Evolutionary conservation across 1,140 invertebrate species (phyloP).

Genomic region (Drosophila eugracilis): DNA sequence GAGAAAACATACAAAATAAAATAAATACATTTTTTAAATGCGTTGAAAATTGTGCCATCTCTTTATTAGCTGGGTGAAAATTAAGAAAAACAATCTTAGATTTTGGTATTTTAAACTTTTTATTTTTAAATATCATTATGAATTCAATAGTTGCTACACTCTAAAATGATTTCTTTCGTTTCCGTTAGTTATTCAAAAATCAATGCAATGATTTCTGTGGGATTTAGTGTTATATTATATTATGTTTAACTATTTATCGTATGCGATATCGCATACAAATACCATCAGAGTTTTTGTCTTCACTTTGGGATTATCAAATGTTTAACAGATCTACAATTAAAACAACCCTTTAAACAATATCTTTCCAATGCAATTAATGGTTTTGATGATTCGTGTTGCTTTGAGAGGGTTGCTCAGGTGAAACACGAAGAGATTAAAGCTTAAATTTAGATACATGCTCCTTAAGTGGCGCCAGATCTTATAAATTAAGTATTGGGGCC

Average conservation of each 20-base stretch:
- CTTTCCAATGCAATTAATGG: constrained; percentile 45
- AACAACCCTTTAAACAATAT: constrained; percentile 70
- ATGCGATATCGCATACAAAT: constrained; percentile 63
- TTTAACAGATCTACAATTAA: constrained; percentile 63
- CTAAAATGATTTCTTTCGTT: constrained; percentile 62
- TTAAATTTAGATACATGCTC: constrained; percentile 27
- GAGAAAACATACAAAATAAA: constrained; percentile 56
- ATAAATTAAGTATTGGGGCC: constrained; percentile 31
- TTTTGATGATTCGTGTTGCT: constrained; percentile 6
- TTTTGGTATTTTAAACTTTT: constrained; percentile 40
- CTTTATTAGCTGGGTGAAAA: neutral
- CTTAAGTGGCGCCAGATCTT: constrained; percentile 31
- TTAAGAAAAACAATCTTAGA: neutral
- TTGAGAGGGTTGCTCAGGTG: constrained; percentile 3
- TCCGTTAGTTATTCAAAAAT: constrained; percentile 29
- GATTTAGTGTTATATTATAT: constrained; percentile 37
- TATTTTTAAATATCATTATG: constrained; percentile 70
- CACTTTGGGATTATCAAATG: constrained; percentile 69
- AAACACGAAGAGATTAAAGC: constrained; percentile 31
- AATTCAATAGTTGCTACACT: constrained; percentile 61
- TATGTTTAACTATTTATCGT: constrained; percentile 60
- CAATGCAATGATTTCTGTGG: constrained; percentile 40
- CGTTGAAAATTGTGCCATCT: constrained; percentile 34
- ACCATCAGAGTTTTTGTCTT: constrained; percentile 50
- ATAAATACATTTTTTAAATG: constrained; percentile 74